Base-by-base conservation (phyloP, 2,797 vertebrate species). In the Balearica regulorum region DNA sequence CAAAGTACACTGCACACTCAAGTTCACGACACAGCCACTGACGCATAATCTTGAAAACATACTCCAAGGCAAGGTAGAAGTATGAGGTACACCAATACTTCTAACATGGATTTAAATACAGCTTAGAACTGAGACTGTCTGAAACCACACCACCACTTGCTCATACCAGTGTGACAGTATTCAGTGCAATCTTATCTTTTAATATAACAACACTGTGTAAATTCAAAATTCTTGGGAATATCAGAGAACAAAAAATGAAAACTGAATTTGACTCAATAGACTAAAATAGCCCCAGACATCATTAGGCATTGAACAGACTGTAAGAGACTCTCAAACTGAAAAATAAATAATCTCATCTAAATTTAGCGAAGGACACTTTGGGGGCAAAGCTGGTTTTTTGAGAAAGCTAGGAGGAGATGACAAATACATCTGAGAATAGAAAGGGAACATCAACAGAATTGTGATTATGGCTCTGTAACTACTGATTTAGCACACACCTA, bases 301-400 rank as follows among this genome's bases (percentile, higher is more conserved):
- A 88, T 77, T 57, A 94, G 60, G 69, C 78, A 70, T 19, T 48
- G 69, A 95, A 87, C 5, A 85, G 55, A 84, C 43, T 64, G 31
- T 61, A 76, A 92, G 46, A 84, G n/a, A 80, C n/a, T 46, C 71
- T 93, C 75, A 70, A 90, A 90, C 6, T 49, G 58, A 93, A 94
- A 96, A 94, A 84, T 69, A 96, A 93, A 94, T 86, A 95, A 57
- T 81, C 24, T 54, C 17, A 44, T 62, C 71, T 90, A 92, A 95
- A 95, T 93, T 91, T 87, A 91, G 70, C 9, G 3, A 77, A 90
- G 88, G 80, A 77, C 55, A 9, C 90, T 91, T 72, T 53, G 48
- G 85, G 85, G 80, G 55, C 64, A 94, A 87, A 95, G 53, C n/a
- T 88, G 57, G 0, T 21, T 72, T 81, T 81, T 53, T 85, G 64